Conservation (phyloP, 2,888 invertebrate species). For the Rhagonycha lutea region DNA sequence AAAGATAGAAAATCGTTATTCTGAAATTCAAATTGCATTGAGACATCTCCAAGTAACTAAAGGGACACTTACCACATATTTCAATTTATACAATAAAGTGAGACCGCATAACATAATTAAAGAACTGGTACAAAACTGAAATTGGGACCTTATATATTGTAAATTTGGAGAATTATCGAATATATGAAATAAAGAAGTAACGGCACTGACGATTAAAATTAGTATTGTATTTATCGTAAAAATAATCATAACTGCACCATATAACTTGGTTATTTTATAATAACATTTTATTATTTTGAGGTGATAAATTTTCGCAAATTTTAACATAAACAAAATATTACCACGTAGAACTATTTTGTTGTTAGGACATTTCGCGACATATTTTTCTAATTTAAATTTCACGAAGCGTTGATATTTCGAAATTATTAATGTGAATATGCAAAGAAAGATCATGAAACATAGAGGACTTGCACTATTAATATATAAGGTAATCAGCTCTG, state of each 20-base stretch:
- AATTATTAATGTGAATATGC: not conserved
- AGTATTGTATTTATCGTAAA: not conserved
- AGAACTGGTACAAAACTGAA: not conserved
- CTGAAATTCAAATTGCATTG: too few relatives aligned
- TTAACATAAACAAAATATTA: not conserved
- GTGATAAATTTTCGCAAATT: not conserved
- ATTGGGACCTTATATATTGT: not conserved
- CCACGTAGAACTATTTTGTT: not conserved
- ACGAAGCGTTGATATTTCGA: not conserved
- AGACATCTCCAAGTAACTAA: too few relatives aligned
- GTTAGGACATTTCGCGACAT: not conserved
- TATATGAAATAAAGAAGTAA: not conserved
- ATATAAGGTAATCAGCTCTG: not conserved
- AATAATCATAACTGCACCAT: not conserved
- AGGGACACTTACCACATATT: too few relatives aligned
- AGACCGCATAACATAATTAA: too few relatives aligned
- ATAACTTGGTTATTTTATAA: not conserved
- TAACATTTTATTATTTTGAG: not conserved
- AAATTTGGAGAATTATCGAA: not conserved
- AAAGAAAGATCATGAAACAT: not conserved
- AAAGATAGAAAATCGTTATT: too few relatives aligned
- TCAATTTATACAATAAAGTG: too few relatives aligned
- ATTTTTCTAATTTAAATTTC: not conserved
- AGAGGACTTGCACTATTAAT: not conserved
- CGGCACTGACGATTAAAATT: too few relatives aligned